Evolutionary conservation across 2,113 vertebrate genomes (phyloP), one percentile per base, ranked within the genome.

Genomic region (Crypturellus undulatus): DNA sequence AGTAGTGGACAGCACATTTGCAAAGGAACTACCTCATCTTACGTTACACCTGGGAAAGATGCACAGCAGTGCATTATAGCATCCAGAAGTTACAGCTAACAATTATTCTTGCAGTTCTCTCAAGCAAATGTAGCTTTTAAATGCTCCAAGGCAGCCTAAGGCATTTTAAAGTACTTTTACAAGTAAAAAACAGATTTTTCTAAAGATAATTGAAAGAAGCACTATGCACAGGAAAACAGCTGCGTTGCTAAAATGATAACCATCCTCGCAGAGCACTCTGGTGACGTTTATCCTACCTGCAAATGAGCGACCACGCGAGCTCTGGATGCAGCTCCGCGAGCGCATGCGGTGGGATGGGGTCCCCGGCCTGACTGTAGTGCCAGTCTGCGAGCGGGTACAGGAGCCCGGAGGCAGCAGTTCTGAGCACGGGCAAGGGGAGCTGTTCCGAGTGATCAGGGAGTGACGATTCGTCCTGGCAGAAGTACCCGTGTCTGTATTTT

Each of bases 121-220:
- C 76, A 36, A 58, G 77, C 36, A 92, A 43, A 89, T n/a, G 20
- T 75, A 76, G 34, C 45, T 82, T 58, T 40, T 86, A 89, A 45
- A 56, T 93, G 92, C 89, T 59, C 51, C 47, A 84, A 73, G 96
- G 59, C 65, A 92, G 92, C 94, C 84, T 26, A 32, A 87, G 89
- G 91, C 54, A 20, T 49, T 76, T 81, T 71, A 1, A 90, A 92
- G 82, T 78, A 56, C 24, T 90, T 51, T 81, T 24, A 1, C 36
- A 79, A 91, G 69, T 91, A 93, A 88, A 94, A 84, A 73, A 34
- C 67, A n/a, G 49, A 36, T 77, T 28, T 42, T 62, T 85, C 34
- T 76, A 0, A 42, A 59, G 84, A 62, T 72, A 79, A 77, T 51
- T 52, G 60, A 45, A 54, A 38, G 47, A 52, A 26, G 47, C 17